These are phyloP conservation scores for Pachyuromys duprasi DNA, from an alignment of 2,797 vertebrate species.

Conservation along the genomic window DNA sequence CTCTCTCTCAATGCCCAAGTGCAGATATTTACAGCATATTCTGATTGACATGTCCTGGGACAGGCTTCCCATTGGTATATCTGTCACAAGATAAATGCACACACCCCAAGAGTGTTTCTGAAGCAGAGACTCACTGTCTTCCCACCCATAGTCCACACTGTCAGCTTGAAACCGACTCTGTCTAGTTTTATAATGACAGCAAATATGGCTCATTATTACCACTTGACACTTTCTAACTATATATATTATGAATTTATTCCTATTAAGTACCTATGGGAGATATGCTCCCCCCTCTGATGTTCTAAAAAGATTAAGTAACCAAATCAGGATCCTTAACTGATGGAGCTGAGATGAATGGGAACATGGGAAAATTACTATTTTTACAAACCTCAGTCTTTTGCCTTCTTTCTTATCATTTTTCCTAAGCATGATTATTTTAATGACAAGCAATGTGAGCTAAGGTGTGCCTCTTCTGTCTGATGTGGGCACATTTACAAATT, in stretches of 20 bases:
- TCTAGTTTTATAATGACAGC: background rate
- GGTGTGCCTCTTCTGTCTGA: background rate
- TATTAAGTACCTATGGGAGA: background rate
- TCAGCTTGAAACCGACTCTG: background rate
- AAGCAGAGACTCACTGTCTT: background rate
- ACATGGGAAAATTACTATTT: background rate
- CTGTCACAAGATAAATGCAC: slow-evolving; percentile 66
- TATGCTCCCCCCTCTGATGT: no score
- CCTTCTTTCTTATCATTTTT: background rate
- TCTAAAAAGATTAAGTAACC: background rate
- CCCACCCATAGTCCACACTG: background rate
- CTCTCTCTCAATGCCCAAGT: fast-evolving
- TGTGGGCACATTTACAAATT: background rate
- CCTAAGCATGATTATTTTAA: background rate
- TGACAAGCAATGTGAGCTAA: background rate
- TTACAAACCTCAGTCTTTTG: background rate
- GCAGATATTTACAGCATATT: slow-evolving; percentile 67
- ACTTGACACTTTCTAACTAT: background rate
- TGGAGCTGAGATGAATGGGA: background rate
- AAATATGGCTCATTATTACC: background rate
- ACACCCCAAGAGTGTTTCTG: background rate
- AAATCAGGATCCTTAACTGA: background rate
- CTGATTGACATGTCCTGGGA: slow-evolving; percentile 75
- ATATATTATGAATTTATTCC: background rate
- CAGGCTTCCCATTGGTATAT: slow-evolving; percentile 82